Percentiles rank a stretch among this genome's conserved stretches.
phyloP scores from a whole-genome alignment of 2,113 vertebrate species.

The Setophaga kirtlandii region DNA sequence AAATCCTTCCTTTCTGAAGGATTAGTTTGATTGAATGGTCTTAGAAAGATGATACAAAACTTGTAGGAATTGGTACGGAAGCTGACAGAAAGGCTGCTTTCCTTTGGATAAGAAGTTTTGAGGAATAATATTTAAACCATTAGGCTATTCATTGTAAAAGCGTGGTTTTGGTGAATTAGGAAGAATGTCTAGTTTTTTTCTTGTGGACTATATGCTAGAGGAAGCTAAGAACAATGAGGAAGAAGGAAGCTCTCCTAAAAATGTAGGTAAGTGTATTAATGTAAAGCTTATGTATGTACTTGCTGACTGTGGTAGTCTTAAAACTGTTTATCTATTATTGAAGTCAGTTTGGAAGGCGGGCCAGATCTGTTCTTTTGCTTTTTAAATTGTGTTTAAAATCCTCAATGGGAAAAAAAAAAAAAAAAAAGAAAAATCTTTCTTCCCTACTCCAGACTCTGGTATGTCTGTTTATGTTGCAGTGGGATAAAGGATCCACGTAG shows the following conservation, averaged over 20 bases:
- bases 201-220: background rate
- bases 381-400: conserved; percentile 22
- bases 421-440: background rate
- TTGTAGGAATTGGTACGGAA: background rate
- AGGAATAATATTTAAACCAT: background rate
- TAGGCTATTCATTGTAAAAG: background rate
- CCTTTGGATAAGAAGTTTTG: background rate
- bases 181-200: background rate
- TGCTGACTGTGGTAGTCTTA: background rate
- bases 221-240: background rate
- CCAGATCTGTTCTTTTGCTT: background rate
- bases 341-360: background rate
- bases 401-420: background rate
- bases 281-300: background rate
- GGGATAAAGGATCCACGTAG: background rate
- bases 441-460: background rate
- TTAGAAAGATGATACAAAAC: background rate
- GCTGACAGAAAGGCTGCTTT: background rate
- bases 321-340: background rate
- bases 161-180: background rate
- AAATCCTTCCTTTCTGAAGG: background rate
- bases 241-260: background rate
- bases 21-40: background rate
- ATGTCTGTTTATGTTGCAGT: background rate
- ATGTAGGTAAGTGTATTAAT: background rate